phyloP scores from a whole-genome alignment of 2,113 vertebrate species.

The Calyptomena viridis region DNA sequence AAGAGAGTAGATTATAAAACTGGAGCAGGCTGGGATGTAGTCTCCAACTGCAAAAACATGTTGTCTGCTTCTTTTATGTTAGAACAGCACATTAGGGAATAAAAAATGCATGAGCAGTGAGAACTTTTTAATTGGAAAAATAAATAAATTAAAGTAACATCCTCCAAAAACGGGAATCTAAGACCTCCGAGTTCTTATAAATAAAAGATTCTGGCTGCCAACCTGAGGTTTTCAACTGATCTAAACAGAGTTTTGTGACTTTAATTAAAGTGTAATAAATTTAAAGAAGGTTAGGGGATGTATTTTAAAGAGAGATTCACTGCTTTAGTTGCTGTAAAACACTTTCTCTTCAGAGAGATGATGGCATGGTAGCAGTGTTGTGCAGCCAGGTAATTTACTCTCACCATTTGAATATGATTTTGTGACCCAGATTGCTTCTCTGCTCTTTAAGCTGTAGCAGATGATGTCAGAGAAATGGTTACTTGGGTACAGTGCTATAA shows the following conservation, averaged over 20 bases:
- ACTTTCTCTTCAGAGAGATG: background rate
- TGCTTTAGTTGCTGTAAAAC: background rate
- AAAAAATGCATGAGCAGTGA: slow-evolving; percentile 58
- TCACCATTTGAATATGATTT: background rate
- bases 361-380: background rate
- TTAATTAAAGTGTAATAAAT: slow-evolving; percentile 56
- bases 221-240: slow-evolving; percentile 9
- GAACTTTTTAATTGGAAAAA: slow-evolving; percentile 62
- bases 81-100: slow-evolving; percentile 25
- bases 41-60: slow-evolving; percentile 1
- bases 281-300: background rate
- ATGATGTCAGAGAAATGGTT: background rate
- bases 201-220: slow-evolving; percentile 34
- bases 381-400: background rate
- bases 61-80: slow-evolving; percentile 52
- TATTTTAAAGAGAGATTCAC: background rate
- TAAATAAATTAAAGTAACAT: slow-evolving; percentile 51
- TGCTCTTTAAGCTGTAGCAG: background rate
- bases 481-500: background rate
- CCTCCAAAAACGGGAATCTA: background rate
- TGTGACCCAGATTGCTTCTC: slow-evolving; percentile 4
- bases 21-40: background rate
- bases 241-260: slow-evolving; percentile 33
- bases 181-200: slow-evolving; percentile 16
- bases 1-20: slow-evolving; percentile 43